Percentiles rank a stretch among this genome's conserved stretches.
Evolutionary conservation across 2,797 vertebrate genomes (phyloP).

Genomic region (Ataeniobius toweri): DNA sequence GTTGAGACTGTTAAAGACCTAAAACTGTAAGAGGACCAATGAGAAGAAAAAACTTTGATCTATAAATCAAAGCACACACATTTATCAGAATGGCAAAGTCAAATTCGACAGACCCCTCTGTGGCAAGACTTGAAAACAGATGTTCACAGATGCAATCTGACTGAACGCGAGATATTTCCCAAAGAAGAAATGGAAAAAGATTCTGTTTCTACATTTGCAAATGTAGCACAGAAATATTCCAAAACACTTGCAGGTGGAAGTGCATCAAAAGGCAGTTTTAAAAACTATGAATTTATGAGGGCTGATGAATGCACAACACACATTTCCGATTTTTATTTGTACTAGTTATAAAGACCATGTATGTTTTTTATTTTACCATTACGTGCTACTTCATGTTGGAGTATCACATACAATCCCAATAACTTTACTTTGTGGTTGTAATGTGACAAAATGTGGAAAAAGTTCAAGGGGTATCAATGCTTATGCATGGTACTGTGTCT

Average conservation of each 20-base stretch:
- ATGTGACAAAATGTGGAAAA: not conserved
- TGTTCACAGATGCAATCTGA: not conserved
- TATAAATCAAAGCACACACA: too few species aligned
- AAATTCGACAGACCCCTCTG: not conserved
- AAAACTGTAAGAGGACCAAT: not conserved
- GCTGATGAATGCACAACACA: not conserved
- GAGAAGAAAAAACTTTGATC: too few species aligned
- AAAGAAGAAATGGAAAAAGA: not conserved
- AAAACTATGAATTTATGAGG: too few species aligned
- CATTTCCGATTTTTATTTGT: not conserved
- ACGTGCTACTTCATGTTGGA: not conserved
- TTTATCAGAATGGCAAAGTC: not conserved
- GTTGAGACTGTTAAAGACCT: too few species aligned
- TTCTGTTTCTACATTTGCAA: too few species aligned
- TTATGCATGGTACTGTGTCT: not conserved
- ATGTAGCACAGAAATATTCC: too few species aligned
- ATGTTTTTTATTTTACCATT: not conserved
- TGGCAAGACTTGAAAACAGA: not conserved
- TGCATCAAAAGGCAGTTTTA: too few species aligned
- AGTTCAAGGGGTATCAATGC: not conserved
- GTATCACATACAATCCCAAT: not conserved
- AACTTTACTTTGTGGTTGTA: not conserved
- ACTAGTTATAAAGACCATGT: not conserved
- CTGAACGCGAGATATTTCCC: not conserved
- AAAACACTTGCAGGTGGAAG: too few species aligned